Evolutionary conservation across 2,797 vertebrate species (phyloP), one percentile per base, ranked within the genome.

Genomic region (Podarcis siculus): DNA sequence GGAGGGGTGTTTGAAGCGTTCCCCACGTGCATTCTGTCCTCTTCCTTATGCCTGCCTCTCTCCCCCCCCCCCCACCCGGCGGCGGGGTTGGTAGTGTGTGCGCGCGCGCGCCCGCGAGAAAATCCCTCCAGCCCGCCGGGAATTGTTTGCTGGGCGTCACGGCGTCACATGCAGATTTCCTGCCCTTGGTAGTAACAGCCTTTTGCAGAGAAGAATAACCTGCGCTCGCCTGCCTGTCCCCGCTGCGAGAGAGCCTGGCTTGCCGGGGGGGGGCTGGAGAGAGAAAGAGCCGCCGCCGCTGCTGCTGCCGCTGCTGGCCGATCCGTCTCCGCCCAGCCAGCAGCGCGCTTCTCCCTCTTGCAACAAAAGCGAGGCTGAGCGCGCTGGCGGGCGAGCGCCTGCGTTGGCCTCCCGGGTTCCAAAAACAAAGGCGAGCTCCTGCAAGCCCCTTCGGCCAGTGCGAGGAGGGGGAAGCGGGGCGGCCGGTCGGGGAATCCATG

Each of bases 21-120:
- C 83, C 89, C 86, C 82, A 75, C 67, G 25, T 73, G 55, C 45
- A 72, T 37, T 9, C 77, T 73, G 32, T 66, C 81, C 87, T 42
- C 55, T 21, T 32, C 17, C 1, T 27, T 17, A 13, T 81, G 79
- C 58, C 79, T 15, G 79, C n/a, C 67, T 12, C 9, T 2, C 10
- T 8, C 55, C 1, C 32, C 30, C 25, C 37, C 19, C 76, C 39
- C 13, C 6, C 2, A 13, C 25, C 37, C 25, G 3, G 42, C 10
- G 9, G 13, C 3, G 1, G 42, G 12, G 42, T 30, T 49, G 45
- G 39, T 2, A 39, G 49, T 4, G 1, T 1, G 19, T 4, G 77
- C 10, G 71, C 35, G 58, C 17, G n/a, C 21, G 42, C 42, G 17
- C 82, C 66, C 1, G 25, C 35, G 13, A 37, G 32, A 64, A 64